phyloP scores from a whole-genome alignment of 2,113 vertebrate species.

The Cyprinodon variegatus region DNA sequence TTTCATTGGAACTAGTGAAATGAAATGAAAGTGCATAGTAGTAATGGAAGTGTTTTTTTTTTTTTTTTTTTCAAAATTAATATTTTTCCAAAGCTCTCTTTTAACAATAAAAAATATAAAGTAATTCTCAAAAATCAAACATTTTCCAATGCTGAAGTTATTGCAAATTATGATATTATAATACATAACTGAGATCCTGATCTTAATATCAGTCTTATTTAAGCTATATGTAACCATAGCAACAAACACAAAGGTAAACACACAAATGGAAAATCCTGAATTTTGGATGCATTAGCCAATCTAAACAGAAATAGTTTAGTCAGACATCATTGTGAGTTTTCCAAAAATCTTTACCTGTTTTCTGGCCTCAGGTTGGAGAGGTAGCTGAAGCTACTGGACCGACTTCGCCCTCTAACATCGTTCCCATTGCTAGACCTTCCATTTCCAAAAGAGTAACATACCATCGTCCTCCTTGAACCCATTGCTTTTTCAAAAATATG shows the following conservation, averaged over 20 bases:
- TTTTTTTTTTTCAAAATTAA: too few relatives aligned
- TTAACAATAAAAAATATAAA: not conserved
- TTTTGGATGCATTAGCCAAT: not conserved
- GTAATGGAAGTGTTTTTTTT: too few relatives aligned
- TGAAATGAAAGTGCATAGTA: too few relatives aligned
- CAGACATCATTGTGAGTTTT: not conserved
- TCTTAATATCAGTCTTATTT: slow-evolving; percentile 62
- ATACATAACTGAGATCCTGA: slow-evolving; percentile 52
- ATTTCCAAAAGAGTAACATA: slow-evolving; percentile 68
- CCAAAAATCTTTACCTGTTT: slow-evolving; percentile 81
- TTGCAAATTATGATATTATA: slow-evolving; percentile 24
- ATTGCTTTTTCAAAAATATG: slow-evolving; percentile 66
- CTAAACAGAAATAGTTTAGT: not conserved
- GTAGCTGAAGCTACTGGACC: slow-evolving; percentile 84
- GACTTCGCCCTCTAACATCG: slow-evolving; percentile 57
- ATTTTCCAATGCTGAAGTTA: slow-evolving; percentile 30
- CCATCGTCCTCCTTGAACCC: slow-evolving; percentile 81
- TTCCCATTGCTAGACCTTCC: slow-evolving; percentile 68
- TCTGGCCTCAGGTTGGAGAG: slow-evolving; percentile 86
- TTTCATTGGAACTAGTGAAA: not conserved
- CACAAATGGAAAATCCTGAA: not conserved
- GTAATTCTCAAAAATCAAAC: slow-evolving; percentile 11
- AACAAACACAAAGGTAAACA: slow-evolving; percentile 52
- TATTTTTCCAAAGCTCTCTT: not conserved
- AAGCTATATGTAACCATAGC: slow-evolving; percentile 50